Evolutionary conservation across 2,113 vertebrate genomes (phyloP), one percentile per base, ranked within the genome.

Genomic region (Brevimyrus niger): DNA sequence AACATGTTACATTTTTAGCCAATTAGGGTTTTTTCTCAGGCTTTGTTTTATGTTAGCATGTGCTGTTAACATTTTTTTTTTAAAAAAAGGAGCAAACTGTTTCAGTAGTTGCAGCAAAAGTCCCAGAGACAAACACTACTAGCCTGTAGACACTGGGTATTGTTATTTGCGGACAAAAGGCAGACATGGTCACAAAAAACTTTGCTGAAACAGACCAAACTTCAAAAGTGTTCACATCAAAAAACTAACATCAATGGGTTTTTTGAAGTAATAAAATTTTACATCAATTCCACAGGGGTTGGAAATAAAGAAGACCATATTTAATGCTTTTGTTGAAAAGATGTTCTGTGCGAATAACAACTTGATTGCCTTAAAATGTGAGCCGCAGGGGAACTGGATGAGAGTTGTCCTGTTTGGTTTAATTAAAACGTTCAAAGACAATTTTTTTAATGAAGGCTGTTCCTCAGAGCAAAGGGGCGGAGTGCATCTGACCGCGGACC

Each of bases 181-280:
- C 76, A 94, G 94, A 93, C 92, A 91, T 91, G 93, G 94, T 94
- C 94, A 91, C 94, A 93, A 92, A 94, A 61, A 93, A 93, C 94
- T 95, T 96, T 95, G 94, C 95, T 95, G 94, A 91, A 91, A 94
- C 38, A 89, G 88, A 89, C 47, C 15, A 73, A 47, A 58, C 89
- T 50, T 85, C 86, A 87, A 88, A 82, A 83, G 50, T 50, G 53
- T 35, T 38, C 73, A 88, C 87, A 88, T 61, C 53, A 58, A 88
- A 87, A 90, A 58, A 69, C n/a, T 88, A 23, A 76, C 87, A 38
- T 65, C 82, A 84, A 90, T 84, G 82, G 58, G 61, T 51, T 88
- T 88, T 88, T 90, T 83, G 73, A 89, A 76, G 89, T 90, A 90
- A 90, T 89, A 58, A 90, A 91, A 90, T 89, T 42, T 84, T 76